A percentile compares a stretch with the other conserved stretches of the same genome.
phyloP scores from a whole-genome alignment of 2,888 invertebrate genomes.

The Calameuta idolon region DNA sequence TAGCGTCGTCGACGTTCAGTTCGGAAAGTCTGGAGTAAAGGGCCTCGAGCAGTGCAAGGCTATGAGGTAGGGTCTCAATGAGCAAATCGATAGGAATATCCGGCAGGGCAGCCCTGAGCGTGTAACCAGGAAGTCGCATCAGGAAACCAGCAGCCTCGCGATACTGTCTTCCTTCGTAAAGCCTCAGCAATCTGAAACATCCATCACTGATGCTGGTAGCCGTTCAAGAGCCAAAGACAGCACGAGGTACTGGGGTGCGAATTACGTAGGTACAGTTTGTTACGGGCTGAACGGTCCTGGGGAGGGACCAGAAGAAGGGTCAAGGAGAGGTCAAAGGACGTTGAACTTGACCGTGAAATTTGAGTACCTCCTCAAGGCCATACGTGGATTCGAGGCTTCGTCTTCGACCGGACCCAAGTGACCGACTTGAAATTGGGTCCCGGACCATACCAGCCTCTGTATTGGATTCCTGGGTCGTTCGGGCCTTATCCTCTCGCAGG shows the following conservation, averaged over 20 bases:
- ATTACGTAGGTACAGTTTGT: slow-evolving; percentile 57
- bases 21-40: slow-evolving; percentile 70
- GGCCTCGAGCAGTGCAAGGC: slow-evolving; percentile 87
- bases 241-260: too few species aligned
- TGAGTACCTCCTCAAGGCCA: slow-evolving; percentile 56
- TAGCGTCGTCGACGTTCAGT: slow-evolving; percentile 56
- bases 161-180: slow-evolving; percentile 90
- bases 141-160: slow-evolving; percentile 91
- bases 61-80: slow-evolving; percentile 90
- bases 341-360: slow-evolving; percentile 11
- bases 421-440: slow-evolving; percentile 51
- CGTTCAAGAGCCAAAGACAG: background rate
- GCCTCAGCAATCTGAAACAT: slow-evolving; percentile 72
- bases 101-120: slow-evolving; percentile 79
- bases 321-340: background rate
- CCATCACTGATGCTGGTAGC: background rate
- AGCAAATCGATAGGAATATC: slow-evolving; percentile 89
- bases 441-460: slow-evolving; percentile 58
- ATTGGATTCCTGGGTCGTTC: slow-evolving; percentile 60
- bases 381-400: slow-evolving; percentile 58
- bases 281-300: slow-evolving; percentile 47
- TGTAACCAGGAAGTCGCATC: slow-evolving; percentile 82
- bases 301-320: slow-evolving; percentile 21
- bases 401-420: slow-evolving; percentile 48
- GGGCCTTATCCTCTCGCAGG: slow-evolving; percentile 61